Percentiles rank a stretch among this genome's conserved stretches.
Conservation (phyloP, 2,113 vertebrate species). For the Eleginops maclovinus region DNA sequence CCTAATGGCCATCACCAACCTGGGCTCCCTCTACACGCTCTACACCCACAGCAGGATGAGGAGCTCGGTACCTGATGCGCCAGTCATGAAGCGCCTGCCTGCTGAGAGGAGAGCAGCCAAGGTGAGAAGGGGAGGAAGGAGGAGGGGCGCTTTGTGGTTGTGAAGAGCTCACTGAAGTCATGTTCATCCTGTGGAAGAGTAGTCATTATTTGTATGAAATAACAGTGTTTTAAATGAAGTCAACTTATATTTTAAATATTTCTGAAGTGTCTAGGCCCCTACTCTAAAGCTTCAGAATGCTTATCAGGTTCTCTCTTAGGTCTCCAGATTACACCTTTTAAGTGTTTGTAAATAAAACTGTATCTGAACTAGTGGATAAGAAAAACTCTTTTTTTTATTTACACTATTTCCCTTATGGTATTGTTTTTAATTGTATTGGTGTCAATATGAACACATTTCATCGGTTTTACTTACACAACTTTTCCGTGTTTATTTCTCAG, state of each 20-base stretch:
- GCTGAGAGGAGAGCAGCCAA: conserved; percentile 84
- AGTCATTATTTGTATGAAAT: neutral
- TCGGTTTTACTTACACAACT: neutral
- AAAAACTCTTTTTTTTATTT: neutral
- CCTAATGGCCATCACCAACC: conserved; percentile 83
- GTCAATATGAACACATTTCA: neutral
- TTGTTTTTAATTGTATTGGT: neutral
- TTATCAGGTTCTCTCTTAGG: too few relatives aligned
- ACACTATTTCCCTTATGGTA: too few relatives aligned
- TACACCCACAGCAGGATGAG: conserved; percentile 72
- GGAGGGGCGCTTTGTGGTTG: neutral
- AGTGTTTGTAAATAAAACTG: too few relatives aligned
- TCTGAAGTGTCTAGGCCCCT: too few relatives aligned
- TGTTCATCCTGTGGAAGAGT: neutral
- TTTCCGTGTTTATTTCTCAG: conserved; percentile 56
- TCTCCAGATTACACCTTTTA: too few relatives aligned
- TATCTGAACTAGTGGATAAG: neutral
- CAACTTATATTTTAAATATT: too few relatives aligned
- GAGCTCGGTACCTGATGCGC: conserved; percentile 22
- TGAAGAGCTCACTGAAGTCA: neutral
- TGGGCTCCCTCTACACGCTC: conserved; percentile 83
- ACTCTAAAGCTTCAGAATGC: too few relatives aligned
- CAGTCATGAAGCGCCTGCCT: conserved; percentile 73
- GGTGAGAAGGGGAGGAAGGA: conserved; percentile 58
- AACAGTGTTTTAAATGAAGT: too few relatives aligned